These are phyloP conservation scores for Sesamia inferens DNA, from an alignment of 2,888 invertebrate species.

Conservation along the genomic window DNA sequence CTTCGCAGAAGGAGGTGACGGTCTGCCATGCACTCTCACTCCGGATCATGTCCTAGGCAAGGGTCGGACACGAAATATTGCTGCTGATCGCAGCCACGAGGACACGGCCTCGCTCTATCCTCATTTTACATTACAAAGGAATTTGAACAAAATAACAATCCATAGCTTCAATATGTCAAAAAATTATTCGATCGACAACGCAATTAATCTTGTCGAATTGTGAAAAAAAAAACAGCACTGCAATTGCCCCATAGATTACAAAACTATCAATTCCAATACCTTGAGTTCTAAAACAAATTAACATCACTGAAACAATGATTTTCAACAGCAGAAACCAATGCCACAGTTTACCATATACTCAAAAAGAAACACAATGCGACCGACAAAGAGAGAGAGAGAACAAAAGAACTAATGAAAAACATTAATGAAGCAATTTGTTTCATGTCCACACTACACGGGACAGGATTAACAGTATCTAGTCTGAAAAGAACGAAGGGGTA, in stretches of 20 bases:
- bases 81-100: too few species aligned
- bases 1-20: too few species aligned
- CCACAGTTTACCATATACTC: constrained; percentile 23
- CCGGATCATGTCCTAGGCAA: too few species aligned
- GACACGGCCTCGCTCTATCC: too few species aligned
- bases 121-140: neutral
- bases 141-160: neutral
- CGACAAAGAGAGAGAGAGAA: constrained; percentile 31
- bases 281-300: neutral
- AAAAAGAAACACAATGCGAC: constrained; percentile 44
- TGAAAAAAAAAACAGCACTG: neutral
- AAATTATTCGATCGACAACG: neutral
- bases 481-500: constrained; percentile 58
- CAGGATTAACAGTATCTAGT: constrained; percentile 65
- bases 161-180: neutral
- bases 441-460: constrained; percentile 64
- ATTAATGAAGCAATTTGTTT: constrained; percentile 71
- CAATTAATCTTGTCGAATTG: neutral
- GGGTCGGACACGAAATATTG: too few species aligned
- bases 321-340: constrained; percentile 32
- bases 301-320: constrained; percentile 5
- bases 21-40: too few species aligned
- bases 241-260: neutral
- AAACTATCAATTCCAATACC: neutral
- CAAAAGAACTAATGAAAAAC: constrained; percentile 61